These are phyloP conservation scores for Mixornis gularis DNA, from an alignment of 2,113 vertebrate genomes.

Conservation along the genomic window DNA sequence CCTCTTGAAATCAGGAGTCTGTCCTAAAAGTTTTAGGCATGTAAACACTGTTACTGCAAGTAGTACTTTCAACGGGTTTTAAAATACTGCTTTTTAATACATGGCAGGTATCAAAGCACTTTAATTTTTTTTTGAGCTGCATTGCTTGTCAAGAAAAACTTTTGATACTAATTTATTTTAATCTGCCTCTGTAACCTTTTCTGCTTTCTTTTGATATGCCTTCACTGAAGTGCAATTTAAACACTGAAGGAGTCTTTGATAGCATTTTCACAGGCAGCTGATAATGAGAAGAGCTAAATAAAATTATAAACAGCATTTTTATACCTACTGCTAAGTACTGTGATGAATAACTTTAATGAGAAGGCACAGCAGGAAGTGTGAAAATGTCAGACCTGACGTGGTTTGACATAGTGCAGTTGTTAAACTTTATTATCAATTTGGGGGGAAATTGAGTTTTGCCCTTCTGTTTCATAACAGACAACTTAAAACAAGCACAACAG, in stretches of 20 bases:
- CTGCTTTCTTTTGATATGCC: neutral
- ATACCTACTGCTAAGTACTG: neutral
- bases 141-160: neutral
- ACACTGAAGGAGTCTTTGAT: neutral
- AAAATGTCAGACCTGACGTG: neutral
- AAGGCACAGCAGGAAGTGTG: neutral
- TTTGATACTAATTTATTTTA: neutral
- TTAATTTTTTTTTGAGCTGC: neutral
- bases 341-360: neutral
- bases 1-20: neutral
- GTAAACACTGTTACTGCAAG: neutral
- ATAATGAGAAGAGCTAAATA: neutral
- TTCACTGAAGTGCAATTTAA: neutral
- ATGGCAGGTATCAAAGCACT: neutral
- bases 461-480: neutral
- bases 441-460: neutral
- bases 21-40: neutral
- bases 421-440: neutral
- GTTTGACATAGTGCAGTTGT: neutral
- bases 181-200: neutral
- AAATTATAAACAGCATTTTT: neutral
- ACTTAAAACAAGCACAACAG: neutral
- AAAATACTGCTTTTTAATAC: neutral
- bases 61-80: neutral
- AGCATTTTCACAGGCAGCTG: neutral